These are phyloP conservation scores for Chloroceryle aenea DNA, from an alignment of 2,113 vertebrate species.

Conservation along the genomic window DNA sequence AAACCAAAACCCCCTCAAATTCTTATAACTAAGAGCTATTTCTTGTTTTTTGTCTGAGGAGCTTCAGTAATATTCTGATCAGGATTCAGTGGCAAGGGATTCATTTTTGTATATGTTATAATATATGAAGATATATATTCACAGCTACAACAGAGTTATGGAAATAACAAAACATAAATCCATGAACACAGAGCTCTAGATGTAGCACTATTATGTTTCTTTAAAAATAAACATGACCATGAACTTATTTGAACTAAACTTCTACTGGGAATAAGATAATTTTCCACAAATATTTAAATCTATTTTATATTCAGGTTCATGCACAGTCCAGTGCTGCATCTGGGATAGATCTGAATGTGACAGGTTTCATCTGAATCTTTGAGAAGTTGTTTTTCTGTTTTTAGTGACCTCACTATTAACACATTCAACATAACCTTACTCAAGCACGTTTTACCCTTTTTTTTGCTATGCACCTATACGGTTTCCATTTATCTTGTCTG, in stretches of 20 bases:
- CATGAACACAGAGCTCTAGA: background rate
- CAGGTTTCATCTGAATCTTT: background rate
- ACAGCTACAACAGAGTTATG: background rate
- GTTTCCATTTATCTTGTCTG: background rate
- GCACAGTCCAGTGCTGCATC: background rate
- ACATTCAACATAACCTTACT: background rate
- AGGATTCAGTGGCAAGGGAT: background rate
- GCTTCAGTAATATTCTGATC: background rate
- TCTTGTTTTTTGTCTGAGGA: background rate
- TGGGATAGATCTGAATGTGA: background rate
- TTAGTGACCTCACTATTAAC: background rate
- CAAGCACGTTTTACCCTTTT: background rate
- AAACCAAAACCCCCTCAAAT: background rate
- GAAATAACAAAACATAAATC: background rate
- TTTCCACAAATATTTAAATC: background rate
- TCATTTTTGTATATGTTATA: background rate
- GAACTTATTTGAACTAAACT: background rate
- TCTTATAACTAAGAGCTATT: background rate
- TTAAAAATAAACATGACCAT: background rate
- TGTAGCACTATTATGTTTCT: background rate
- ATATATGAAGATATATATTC: background rate
- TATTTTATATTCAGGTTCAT: background rate
- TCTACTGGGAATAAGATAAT: background rate
- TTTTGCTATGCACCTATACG: background rate
- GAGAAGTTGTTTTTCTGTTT: background rate